Percentiles rank a stretch among this genome's conserved stretches.
Conservation (phyloP, 2,797 vertebrate genomes). For the Tokudaia muenninki region DNA sequence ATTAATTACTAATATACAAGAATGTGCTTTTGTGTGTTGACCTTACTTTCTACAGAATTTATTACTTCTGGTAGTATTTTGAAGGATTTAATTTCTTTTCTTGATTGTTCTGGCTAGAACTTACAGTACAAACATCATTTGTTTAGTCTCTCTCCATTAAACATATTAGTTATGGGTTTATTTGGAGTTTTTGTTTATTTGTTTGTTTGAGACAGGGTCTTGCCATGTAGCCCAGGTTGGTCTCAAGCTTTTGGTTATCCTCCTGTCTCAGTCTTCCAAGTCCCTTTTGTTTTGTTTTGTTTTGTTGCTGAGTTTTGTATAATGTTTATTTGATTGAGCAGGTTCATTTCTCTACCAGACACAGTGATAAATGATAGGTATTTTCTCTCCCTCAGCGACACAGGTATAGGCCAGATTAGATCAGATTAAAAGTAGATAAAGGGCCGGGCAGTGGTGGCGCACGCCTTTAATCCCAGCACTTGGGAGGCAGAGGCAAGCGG, state of each 20-base stretch:
- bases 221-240: background rate
- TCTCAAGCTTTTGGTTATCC: background rate
- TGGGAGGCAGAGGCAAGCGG: too few relatives aligned
- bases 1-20: background rate
- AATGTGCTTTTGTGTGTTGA: background rate
- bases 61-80: slow-evolving; percentile 18
- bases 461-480: too few relatives aligned
- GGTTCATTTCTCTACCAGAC: background rate
- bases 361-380: background rate
- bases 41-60: background rate
- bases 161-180: background rate
- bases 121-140: background rate
- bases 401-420: too few relatives aligned
- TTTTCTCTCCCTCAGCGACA: too few relatives aligned
- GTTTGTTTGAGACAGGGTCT: background rate
- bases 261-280: background rate
- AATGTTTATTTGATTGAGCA: background rate
- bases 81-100: slow-evolving; percentile 25
- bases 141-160: slow-evolving; percentile 15
- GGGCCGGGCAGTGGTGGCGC: too few relatives aligned
- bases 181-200: background rate
- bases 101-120: background rate
- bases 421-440: too few relatives aligned
- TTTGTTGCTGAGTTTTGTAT: background rate
- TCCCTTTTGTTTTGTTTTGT: background rate